Evolutionary conservation across 2,888 invertebrate genomes (phyloP), one percentile per base, ranked within the genome.

Genomic region (Drosophila tanythrix): DNA sequence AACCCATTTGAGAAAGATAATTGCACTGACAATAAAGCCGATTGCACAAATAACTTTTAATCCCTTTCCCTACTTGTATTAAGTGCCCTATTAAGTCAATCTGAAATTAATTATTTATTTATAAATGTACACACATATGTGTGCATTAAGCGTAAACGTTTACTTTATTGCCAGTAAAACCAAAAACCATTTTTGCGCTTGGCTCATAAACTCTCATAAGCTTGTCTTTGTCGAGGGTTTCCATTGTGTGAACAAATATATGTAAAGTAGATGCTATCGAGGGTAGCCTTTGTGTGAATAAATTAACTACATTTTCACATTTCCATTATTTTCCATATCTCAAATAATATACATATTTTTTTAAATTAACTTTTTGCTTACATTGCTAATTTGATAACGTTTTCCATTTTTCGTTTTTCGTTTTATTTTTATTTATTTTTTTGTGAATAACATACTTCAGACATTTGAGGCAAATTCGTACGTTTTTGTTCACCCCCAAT

Each of bases 401-500:
- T 46, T 46, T 46, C 21, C 21, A 21, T 43, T 7, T 1, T 35
- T 21, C 21, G 8, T 4, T 46, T 46, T 46, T 46, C 21, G 43
- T 43, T 7, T 3, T 35, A 13, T 35, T 35, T 35, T 5, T 33
- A 33, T 33, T 33, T 33, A 0, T 33, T 35, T 35, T 13, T 35
- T 13, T 35, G 13, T 35, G 13, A 13, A 35, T 13, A 35, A 35
- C 3, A 35, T 11, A 21, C 21, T 25, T 15, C 21, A 2, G 21
- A 21, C 21, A 2, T 46, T 3, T 2, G 15, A 25, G 3, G 3
- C 21, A 13, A 21, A 21, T 46, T 46, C 7, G 21, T 46, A 4
- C 46, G 15, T 25, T 25, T 46, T 8, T 15, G 46, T 46, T 46
- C 46, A 46, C 46, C 15, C 25, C 75, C 76, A 79, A 76, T 79